Evolutionary conservation across 1,140 invertebrate species (phyloP), one percentile per base, ranked within the genome.

Genomic region (Mesaphorura yosii): DNA sequence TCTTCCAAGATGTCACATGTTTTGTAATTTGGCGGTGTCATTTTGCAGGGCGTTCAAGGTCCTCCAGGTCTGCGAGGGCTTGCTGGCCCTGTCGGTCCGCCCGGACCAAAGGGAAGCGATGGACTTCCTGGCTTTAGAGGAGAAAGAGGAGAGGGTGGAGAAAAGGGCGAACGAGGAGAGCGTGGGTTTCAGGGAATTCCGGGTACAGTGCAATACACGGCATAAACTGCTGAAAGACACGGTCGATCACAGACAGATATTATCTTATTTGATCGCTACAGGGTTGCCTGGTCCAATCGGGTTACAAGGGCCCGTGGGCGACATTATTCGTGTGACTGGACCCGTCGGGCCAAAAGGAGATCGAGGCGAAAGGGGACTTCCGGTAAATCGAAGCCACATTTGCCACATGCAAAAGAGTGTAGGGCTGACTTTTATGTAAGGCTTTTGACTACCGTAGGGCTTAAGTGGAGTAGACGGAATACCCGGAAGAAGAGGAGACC

Each of bases 151-250:
- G 22, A 53, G 19, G 27, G 55, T 15, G 63, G 62, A 27, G 22
- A 45, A 7, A 41, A 70, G 48, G 77, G 77, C 44, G 53, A 65
- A 41, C 67, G 68, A 34, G 73, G 74, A 62, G 55, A 66, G 25
- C 54, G 62, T 3, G 75, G 73, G 17, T 62, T 66, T 3, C 69
- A 72, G 20, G 76, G 76, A 20, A 49, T 50, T 7, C n/a, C n/a
- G 73, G 74, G 62, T 54, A 66, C 26, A 53, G 62, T 3, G 75
- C 73, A 19, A 62, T 66, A 4, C 69, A 72, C 19, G 76, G 76
- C 19, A 49, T 50, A 6, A 34, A 34, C 31, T 10, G 31, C 31
- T 10, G 31, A 10, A 34, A 34, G 31, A 34, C 31, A 34, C 31
- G n/a, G n/a, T 34, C 31, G 31, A n/a, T n/a, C n/a, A n/a, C n/a